Evolutionary conservation across 2,113 vertebrate species (phyloP).

Genomic region (Spheniscus mendiculus): DNA sequence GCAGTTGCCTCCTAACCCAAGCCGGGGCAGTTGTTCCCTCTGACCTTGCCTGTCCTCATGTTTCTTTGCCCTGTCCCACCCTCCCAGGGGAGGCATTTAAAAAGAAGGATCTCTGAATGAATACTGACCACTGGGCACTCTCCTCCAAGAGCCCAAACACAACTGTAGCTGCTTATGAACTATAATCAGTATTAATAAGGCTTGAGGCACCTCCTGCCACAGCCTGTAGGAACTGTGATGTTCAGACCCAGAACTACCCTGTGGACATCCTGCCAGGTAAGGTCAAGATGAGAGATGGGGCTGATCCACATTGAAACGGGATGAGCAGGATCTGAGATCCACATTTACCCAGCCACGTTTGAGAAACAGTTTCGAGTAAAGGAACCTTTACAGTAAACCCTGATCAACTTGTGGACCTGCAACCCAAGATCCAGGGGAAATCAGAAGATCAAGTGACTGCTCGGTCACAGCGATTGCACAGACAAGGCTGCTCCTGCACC

Average conservation of each 20-base stretch:
- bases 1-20: rapidly evolving
- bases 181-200: background rate
- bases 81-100: background rate
- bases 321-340: too few relatives aligned
- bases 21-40: background rate
- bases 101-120: background rate
- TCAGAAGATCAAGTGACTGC: background rate
- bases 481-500: background rate
- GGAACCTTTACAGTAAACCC: too few relatives aligned
- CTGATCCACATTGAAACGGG: too few relatives aligned
- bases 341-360: too few relatives aligned
- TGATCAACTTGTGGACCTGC: too few relatives aligned
- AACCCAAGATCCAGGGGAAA: too few relatives aligned
- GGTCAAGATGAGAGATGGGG: too few relatives aligned
- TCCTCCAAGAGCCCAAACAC: background rate
- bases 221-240: too few relatives aligned
- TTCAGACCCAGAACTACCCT: too few relatives aligned
- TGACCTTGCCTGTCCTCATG: background rate
- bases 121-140: background rate
- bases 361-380: too few relatives aligned
- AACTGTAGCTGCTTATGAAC: background rate
- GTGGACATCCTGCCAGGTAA: too few relatives aligned
- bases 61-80: background rate
- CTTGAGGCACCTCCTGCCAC: too few relatives aligned
- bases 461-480: background rate